Conservation (phyloP, 2,888 invertebrate genomes). For the Rhingia rostrata region DNA sequence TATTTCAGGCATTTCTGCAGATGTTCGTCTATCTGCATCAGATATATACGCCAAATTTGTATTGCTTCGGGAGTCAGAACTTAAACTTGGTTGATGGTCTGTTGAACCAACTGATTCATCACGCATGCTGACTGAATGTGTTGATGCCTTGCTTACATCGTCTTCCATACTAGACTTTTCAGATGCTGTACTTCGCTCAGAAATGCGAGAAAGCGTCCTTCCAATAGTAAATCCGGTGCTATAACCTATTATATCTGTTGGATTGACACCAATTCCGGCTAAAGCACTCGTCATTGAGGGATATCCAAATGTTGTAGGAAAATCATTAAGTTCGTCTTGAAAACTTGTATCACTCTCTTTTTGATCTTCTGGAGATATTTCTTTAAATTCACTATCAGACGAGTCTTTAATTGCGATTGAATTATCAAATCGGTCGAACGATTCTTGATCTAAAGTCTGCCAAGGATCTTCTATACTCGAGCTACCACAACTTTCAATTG, state of each 20-base stretch:
- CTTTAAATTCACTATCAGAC: conserved; percentile 82
- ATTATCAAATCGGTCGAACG: conserved; percentile 85
- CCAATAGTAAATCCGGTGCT: conserved; percentile 89
- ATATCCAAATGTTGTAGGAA: conserved; percentile 89
- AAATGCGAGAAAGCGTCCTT: conserved; percentile 92
- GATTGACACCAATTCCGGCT: conserved; percentile 84
- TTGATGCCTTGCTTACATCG: conserved; percentile 93
- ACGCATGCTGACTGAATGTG: conserved; percentile 91
- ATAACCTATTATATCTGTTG: conserved; percentile 88
- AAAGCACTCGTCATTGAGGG: conserved; percentile 85
- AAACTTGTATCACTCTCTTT: conserved; percentile 86
- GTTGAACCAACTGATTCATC: conserved; percentile 93
- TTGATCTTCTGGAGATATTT: conserved; percentile 84
- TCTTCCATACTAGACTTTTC: conserved; percentile 94
- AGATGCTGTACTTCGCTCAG: conserved; percentile 93
- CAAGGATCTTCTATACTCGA: conserved; percentile 93
- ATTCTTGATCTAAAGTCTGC: conserved; percentile 89
- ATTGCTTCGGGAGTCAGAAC: conserved; percentile 92
- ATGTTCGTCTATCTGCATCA: conserved; percentile 90
- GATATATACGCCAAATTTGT: conserved; percentile 90
- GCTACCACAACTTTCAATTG: conserved; percentile 92
- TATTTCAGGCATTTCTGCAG: conserved; percentile 93
- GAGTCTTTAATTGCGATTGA: conserved; percentile 80
- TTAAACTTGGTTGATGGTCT: conserved; percentile 92
- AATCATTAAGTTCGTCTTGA: conserved; percentile 90